phyloP scores from a whole-genome alignment of 2,888 invertebrate genomes.

The Blomia tropicalis region DNA sequence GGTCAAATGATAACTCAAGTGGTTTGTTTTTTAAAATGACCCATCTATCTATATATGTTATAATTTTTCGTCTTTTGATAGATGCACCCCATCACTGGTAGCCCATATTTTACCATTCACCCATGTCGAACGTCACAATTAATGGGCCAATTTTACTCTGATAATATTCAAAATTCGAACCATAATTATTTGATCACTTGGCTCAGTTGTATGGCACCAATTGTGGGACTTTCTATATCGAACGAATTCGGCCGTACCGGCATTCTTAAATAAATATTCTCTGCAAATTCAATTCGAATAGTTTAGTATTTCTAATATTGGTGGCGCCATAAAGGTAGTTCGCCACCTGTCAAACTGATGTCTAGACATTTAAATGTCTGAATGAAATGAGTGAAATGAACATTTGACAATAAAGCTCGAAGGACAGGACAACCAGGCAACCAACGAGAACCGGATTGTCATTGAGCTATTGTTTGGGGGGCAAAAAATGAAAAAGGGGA shows the following conservation, averaged over 20 bases:
- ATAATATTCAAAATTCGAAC: neutral
- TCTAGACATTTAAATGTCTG: too few relatives aligned
- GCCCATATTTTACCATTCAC: slow-evolving; percentile 22
- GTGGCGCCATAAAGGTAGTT: too few relatives aligned
- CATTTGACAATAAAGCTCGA: too few relatives aligned
- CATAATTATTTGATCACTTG: slow-evolving; percentile 24
- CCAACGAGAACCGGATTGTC: too few relatives aligned
- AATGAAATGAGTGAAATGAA: too few relatives aligned
- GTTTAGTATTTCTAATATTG: too few relatives aligned
- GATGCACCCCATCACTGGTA: slow-evolving; percentile 24
- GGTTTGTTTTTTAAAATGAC: neutral
- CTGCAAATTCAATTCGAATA: too few relatives aligned
- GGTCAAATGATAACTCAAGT: slow-evolving; percentile 21
- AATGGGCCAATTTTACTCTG: slow-evolving; percentile 12
- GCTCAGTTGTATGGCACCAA: slow-evolving; percentile 23
- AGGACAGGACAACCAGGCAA: too few relatives aligned
- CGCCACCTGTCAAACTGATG: too few relatives aligned
- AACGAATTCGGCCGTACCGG: slow-evolving; percentile 17
- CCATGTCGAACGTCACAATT: slow-evolving; percentile 25
- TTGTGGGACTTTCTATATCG: slow-evolving; percentile 17
- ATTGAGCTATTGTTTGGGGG: too few relatives aligned
- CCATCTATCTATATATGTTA: neutral
- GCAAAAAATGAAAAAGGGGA: too few relatives aligned
- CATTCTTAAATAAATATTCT: too few relatives aligned
- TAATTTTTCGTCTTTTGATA: slow-evolving; percentile 14